These are phyloP conservation scores for Dendrophyllia cribrosa DNA, from an alignment of 64 coral and sea anemone genomes.

Conservation along the genomic window DNA sequence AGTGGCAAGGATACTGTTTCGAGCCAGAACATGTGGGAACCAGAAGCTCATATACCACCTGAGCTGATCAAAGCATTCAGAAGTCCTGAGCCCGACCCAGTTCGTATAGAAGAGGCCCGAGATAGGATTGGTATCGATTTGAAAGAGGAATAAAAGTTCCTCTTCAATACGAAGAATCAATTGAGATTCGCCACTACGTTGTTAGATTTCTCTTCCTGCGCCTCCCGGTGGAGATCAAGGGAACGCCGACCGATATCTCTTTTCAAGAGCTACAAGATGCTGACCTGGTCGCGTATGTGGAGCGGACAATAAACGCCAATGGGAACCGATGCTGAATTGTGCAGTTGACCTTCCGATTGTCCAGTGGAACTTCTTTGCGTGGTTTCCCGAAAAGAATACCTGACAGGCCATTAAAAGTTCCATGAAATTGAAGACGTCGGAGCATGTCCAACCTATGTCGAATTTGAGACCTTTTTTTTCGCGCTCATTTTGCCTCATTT, in stretches of 20 bases:
- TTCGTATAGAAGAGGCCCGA: too few relatives aligned
- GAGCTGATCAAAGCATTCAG: too few relatives aligned
- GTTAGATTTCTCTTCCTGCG: neutral
- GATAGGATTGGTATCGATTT: neutral
- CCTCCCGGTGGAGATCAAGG: neutral
- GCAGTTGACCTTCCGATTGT: neutral
- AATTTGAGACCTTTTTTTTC: too few relatives aligned
- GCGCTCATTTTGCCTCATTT: too few relatives aligned
- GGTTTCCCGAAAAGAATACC: neutral
- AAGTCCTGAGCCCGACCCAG: too few relatives aligned
- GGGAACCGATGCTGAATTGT: neutral
- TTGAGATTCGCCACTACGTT: neutral
- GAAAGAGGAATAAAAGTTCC: neutral
- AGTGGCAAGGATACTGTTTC: neutral
- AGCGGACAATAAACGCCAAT: neutral
- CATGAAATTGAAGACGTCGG: too few relatives aligned
- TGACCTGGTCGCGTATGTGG: neutral
- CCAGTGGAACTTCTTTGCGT: neutral
- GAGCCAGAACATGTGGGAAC: too few relatives aligned
- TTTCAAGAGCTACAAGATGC: slow-evolving; percentile 8
- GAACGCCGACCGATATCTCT: neutral
- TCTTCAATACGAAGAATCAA: too few relatives aligned
- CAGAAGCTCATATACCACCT: too few relatives aligned
- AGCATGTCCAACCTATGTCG: too few relatives aligned
- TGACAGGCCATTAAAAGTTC: neutral